Evolutionary conservation across 2,113 vertebrate species (phyloP).

Genomic region (Vulpes lagopus): DNA sequence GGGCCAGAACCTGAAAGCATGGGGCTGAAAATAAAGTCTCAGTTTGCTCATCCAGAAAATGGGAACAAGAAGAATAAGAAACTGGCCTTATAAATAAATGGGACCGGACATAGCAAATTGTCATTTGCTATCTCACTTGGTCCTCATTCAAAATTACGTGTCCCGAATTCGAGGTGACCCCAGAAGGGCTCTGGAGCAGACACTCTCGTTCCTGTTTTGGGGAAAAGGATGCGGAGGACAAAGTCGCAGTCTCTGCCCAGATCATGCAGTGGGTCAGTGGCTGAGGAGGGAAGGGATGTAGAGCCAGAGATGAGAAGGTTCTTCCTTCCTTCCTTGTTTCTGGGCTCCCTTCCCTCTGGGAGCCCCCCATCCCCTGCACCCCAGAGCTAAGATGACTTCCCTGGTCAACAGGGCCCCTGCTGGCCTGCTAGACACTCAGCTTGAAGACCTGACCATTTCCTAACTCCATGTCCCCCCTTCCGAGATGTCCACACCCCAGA

Average conservation of each 20-base stretch:
- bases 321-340: not conserved
- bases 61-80: not conserved
- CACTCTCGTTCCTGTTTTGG: not conserved
- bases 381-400: not conserved
- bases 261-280: not conserved
- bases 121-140: not conserved
- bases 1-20: not conserved
- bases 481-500: not conserved
- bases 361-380: not conserved
- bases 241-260: not conserved
- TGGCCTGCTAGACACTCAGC: not conserved
- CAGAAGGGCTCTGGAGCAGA: not conserved
- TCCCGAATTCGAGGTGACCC: not conserved
- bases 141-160: not conserved
- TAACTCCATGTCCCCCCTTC: not conserved
- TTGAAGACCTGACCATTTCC: not conserved
- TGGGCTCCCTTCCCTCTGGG: not conserved
- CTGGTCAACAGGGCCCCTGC: not conserved
- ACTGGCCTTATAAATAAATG: not conserved
- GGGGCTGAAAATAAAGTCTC: not conserved
- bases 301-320: not conserved
- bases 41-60: slow-evolving; percentile 37
- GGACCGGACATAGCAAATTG: not conserved
- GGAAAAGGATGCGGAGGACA: not conserved
- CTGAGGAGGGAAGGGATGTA: not conserved